Percentiles rank a stretch among this genome's conserved stretches.
Evolutionary conservation across 2,113 vertebrate genomes (phyloP).

Genomic region (Bubalus kerabau): DNA sequence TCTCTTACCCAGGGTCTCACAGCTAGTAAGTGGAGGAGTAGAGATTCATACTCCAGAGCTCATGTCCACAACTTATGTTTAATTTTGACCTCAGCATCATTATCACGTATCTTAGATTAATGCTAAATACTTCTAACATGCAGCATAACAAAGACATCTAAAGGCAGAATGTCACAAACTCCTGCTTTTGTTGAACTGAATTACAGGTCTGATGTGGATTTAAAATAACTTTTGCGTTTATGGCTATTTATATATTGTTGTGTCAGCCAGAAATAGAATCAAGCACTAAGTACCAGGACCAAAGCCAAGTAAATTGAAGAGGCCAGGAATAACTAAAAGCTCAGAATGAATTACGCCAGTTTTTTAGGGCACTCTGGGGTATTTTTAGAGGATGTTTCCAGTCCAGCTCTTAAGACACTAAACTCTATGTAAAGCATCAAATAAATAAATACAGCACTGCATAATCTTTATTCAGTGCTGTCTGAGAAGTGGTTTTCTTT

Average conservation of each 20-base stretch:
- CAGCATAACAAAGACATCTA: constrained; percentile 43
- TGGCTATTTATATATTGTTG: constrained; percentile 60
- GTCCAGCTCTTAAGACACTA: constrained; percentile 44
- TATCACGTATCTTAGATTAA: constrained; percentile 15
- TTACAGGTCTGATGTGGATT: constrained; percentile 61
- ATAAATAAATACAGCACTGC: constrained; percentile 41
- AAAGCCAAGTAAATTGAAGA: constrained; percentile 64
- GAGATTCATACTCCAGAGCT: constrained; percentile 8
- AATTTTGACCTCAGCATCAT: constrained; percentile 6
- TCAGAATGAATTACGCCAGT: constrained; percentile 34
- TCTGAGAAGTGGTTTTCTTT: constrained; percentile 24
- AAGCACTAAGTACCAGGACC: constrained; percentile 44
- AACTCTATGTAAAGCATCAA: constrained; percentile 51
- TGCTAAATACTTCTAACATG: constrained; percentile 45
- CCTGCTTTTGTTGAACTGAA: constrained; percentile 64
- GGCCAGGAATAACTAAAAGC: constrained; percentile 64
- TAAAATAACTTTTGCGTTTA: constrained; percentile 59
- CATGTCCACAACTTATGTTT: background rate
- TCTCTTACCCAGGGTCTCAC: background rate
- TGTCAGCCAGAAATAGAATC: constrained; percentile 65
- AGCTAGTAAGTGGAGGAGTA: background rate
- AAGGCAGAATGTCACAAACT: constrained; percentile 62
- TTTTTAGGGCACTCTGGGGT: constrained; percentile 38
- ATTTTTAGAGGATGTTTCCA: constrained; percentile 43
- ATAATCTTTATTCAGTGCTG: background rate